Conservation (phyloP, 1,140 invertebrate species). For the Drosophila obscura region DNA sequence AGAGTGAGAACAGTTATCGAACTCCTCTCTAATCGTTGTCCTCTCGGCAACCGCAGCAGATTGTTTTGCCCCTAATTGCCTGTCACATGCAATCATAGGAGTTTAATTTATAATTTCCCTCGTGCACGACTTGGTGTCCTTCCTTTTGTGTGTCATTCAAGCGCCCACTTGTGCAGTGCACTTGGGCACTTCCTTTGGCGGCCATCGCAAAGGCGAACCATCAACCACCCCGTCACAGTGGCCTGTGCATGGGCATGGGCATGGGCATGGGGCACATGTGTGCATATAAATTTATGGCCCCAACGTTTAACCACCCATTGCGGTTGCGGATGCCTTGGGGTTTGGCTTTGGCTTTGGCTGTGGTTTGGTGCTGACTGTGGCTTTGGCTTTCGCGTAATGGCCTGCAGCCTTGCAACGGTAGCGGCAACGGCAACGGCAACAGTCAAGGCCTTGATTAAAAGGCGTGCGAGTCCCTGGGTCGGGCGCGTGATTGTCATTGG, state of each 20-base stretch:
- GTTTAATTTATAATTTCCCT: slow-evolving; percentile 32
- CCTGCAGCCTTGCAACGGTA: slow-evolving; percentile 7
- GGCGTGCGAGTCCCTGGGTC: slow-evolving; percentile 40
- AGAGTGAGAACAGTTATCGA: neutral
- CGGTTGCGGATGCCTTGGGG: slow-evolving; percentile 15
- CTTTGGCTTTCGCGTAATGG: slow-evolving; percentile 39
- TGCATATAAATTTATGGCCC: slow-evolving; percentile 21
- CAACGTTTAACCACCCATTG: slow-evolving; percentile 44
- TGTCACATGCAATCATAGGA: slow-evolving; percentile 13
- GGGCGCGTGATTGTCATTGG: slow-evolving; percentile 50
- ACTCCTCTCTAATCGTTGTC: slow-evolving; percentile 17
- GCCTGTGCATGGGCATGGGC: no score
- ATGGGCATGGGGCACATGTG: neutral
- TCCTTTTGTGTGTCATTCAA: no score
- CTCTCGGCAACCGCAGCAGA: slow-evolving; percentile 7
- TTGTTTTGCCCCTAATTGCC: slow-evolving; percentile 28
- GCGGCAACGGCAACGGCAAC: slow-evolving; percentile 19
- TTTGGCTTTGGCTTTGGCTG: slow-evolving; percentile 14
- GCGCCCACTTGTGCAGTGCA: neutral
- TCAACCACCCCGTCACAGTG: no score
- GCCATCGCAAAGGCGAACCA: slow-evolving; percentile 14
- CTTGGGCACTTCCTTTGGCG: slow-evolving; percentile 9
- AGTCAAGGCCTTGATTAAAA: slow-evolving; percentile 73
- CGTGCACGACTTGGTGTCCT: no score
- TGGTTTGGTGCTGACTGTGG: slow-evolving; percentile 17